Base-by-base conservation (phyloP, 2,888 invertebrate genomes). In the Dromius quadrimaculatus region DNA sequence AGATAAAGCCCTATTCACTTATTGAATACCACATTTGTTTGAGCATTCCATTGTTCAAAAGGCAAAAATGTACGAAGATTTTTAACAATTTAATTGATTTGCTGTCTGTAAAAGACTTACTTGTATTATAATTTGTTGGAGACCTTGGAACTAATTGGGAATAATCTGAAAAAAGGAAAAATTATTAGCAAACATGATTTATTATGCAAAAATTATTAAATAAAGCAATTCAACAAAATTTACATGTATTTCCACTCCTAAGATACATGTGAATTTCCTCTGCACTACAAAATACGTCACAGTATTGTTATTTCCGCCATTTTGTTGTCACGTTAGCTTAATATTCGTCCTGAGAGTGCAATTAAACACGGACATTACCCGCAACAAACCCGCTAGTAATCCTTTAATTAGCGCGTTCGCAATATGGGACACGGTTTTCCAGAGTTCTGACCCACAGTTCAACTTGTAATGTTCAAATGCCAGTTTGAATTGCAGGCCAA, bases 381-480 rank as follows among this genome's bases (percentile, higher is more conserved):
- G 62, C 20, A 11, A 41, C 41, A 62, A 62, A 62, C 62, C 22
- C 22, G 36, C 1, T 1, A 17, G 41, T 62, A 41, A 62, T 38
- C 41, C 62, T 22, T 62, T 62, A 62, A 62, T 62, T 62, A 61
- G 3, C 62, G 41, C 23, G 62, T 36, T 23, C 41, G 38, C 19
- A 15, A 36, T 23, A 11, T 20, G 13, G 38, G 38, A 15, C 15
- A 41, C 41, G 15, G 8, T 2, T 15, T 11, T 6, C 41, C 11
- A 15, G 15, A 4, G 13, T 6, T 2, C 11, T 2, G 15, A 41
- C 41, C 2, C 5, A 15, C 15, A 41, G 13, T 41, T n/a, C n/a
- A n/a, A n/a, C n/a, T n/a, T 41, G 41, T 11, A 41, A 41, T 41
- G 41, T 41, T 15, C 41, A 41, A 28, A 28, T 28, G 28, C 4